Percentiles rank a stretch among this genome's conserved stretches.
These are phyloP conservation scores for Hydropotes inermis DNA, from an alignment of 2,113 vertebrate species.

Conservation along the genomic window DNA sequence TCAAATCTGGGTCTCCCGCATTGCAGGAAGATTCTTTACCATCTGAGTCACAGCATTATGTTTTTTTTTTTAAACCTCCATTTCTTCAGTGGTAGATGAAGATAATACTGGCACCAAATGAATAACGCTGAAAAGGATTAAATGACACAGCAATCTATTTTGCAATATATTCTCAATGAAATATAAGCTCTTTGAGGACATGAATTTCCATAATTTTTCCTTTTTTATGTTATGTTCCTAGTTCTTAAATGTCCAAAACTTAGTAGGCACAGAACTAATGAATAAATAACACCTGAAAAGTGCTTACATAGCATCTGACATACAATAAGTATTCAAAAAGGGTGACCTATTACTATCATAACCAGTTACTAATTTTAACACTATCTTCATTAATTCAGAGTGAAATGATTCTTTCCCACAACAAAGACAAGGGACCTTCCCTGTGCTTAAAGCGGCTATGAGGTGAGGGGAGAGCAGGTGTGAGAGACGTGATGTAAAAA, in stretches of 20 bases:
- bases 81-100: background rate
- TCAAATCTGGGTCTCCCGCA: background rate
- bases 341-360: background rate
- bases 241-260: background rate
- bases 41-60: background rate
- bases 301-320: background rate
- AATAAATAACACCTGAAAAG: background rate
- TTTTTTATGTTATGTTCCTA: background rate
- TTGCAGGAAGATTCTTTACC: background rate
- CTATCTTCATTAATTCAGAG: background rate
- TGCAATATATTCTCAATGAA: background rate
- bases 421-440: background rate
- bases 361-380: background rate
- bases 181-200: background rate
- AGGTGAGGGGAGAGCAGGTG: rapidly evolving
- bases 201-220: background rate
- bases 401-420: background rate
- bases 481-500: background rate
- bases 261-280: background rate
- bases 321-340: background rate
- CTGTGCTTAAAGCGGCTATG: background rate
- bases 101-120: background rate
- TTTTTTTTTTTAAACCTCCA: background rate
- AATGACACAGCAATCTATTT: background rate
- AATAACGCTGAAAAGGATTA: background rate